Evolutionary conservation across 2,113 vertebrate genomes (phyloP).

Genomic region (Cheilinus undulatus): DNA sequence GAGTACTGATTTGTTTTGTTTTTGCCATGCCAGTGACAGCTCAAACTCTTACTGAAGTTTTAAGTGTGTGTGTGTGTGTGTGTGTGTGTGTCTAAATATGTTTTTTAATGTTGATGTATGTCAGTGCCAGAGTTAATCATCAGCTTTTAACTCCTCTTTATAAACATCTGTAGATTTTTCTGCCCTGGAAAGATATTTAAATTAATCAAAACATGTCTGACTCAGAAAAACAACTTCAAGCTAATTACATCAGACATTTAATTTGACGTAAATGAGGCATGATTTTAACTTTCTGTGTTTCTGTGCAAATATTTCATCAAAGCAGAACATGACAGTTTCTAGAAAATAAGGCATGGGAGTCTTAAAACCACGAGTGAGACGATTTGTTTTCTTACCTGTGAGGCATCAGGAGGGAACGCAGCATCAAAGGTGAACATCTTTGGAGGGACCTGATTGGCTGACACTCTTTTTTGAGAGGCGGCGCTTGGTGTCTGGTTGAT

Average conservation of each 20-base stretch:
- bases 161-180: not conserved
- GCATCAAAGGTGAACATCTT: constrained; percentile 99
- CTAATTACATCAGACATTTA: no score
- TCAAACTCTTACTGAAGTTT: no score
- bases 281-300: no score
- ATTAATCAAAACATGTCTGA: not conserved
- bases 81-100: not conserved
- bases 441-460: constrained; percentile 91
- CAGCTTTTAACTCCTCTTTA: not conserved
- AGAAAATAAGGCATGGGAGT: no score
- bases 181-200: not conserved
- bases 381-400: constrained; percentile 86
- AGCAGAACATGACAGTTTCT: no score
- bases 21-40: no score
- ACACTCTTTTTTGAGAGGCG: constrained; percentile 88
- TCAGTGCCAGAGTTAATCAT: not conserved
- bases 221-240: no score
- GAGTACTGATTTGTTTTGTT: no score
- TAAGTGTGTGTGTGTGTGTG: no score
- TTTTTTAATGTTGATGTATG: not conserved
- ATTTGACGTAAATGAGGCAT: no score
- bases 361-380: not conserved
- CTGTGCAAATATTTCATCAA: no score
- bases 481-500: constrained; percentile 85
- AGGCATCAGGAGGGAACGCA: constrained; percentile 95